Percentiles rank a stretch among this genome's conserved stretches.
Evolutionary conservation across 1,140 invertebrate species (phyloP).

Genomic region (Frieseomelitta varia): DNA sequence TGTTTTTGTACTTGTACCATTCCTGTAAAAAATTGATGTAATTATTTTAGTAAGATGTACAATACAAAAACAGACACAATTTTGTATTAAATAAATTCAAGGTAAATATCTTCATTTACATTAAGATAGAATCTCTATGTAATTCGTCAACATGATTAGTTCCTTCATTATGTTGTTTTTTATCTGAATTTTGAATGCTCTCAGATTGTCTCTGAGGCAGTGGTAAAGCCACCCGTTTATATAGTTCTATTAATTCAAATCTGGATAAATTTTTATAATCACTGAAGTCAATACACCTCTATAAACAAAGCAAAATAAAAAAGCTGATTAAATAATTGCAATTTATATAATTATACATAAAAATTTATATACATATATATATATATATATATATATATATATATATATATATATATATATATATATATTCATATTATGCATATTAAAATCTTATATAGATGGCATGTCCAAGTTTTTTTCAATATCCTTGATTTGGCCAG

Average conservation of each 20-base stretch:
- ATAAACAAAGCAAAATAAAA: slow-evolving; percentile 24
- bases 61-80: neutral
- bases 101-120: slow-evolving; percentile 16
- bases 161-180: neutral
- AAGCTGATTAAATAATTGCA: neutral
- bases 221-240: slow-evolving; percentile 69
- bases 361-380: no score
- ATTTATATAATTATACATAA: neutral
- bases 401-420: no score
- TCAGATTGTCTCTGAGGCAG: slow-evolving; percentile 66
- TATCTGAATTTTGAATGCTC: neutral
- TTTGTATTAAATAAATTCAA: neutral
- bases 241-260: slow-evolving; percentile 69
- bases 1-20: neutral
- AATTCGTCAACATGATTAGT: neutral
- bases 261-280: slow-evolving; percentile 60
- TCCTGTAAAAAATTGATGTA: slow-evolving; percentile 13
- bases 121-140: neutral
- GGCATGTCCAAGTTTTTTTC: no score
- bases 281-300: slow-evolving; percentile 70
- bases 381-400: no score
- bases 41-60: neutral
- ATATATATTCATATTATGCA: neutral
- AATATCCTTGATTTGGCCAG: no score
- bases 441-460: no score